Base-by-base conservation (phyloP, 1,140 invertebrate species). In the Babylonia areolata region DNA sequence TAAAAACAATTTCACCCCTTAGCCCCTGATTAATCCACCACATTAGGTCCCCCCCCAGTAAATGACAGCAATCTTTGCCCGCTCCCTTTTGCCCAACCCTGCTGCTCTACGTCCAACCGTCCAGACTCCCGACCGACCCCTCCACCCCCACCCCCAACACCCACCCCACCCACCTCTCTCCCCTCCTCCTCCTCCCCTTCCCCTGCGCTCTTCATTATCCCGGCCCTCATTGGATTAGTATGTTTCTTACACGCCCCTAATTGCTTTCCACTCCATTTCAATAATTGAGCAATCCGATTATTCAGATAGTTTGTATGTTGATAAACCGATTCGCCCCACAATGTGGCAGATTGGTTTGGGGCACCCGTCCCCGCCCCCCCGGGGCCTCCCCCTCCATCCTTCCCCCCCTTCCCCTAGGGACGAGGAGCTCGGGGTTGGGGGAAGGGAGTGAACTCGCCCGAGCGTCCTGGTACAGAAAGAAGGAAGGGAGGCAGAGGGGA, bases 221-320 rank as follows among this genome's bases (percentile, higher is more conserved):
- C 9, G 20, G 64, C 69, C 78, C 80, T 87, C 86, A 89, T 90
- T 90, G 79, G 82, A 91, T 91, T 91, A 90, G 87, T 89, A 89
- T 89, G 88, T 88, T 88, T 87, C 87, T 90, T 90, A 91, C 85
- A 90, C 89, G 86, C n/a, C 86, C 69, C 88, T 90, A 90, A 90
- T 91, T 90, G 89, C 90, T 91, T 90, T 90, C 88, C 89, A 89
- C 90, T 91, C 88, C 85, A 87, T 91, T 90, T 89, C 89, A 89
- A 90, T 90, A 89, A 91, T 90, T 90, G 87, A 83, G 87, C 89
- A 90, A 91, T 90, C 88, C 79, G 88, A 91, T 91, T 91, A 88
- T 88, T 83, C 84, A 84, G 86, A 90, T 89, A 90, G 90, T 91
- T 91, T 90, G 89, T 89, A 88, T 88, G 89, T 88, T 89, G 90